Conservation (phyloP, 92 coral and sea anemone species). For the Heteractis magnifica region DNA sequence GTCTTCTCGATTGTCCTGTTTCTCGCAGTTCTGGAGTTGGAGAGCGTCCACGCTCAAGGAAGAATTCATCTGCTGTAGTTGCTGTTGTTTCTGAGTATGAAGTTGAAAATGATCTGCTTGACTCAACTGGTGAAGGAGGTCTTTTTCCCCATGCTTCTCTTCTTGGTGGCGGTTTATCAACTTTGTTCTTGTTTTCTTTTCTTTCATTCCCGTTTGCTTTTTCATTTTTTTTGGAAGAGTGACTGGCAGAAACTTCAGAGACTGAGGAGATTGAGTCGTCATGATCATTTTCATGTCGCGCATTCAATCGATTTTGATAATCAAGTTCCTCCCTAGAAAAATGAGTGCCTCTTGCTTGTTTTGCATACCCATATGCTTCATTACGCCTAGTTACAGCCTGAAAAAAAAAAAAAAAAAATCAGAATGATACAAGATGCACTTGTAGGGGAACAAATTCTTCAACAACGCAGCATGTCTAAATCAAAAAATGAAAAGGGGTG, state of each 20-base stretch:
- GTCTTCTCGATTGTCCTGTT: constrained; percentile 77
- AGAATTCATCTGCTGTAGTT: constrained; percentile 54
- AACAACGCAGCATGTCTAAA: too few relatives aligned
- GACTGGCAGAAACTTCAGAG: constrained; percentile 20
- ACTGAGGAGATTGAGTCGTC: constrained; percentile 38
- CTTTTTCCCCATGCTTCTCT: constrained; percentile 78
- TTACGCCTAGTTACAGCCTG: constrained; percentile 83
- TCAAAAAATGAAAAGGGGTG: too few relatives aligned
- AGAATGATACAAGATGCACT: not conserved
- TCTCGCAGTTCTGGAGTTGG: constrained; percentile 96
- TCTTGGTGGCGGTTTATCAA: constrained; percentile 46
- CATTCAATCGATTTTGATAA: constrained; percentile 56
- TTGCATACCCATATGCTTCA: constrained; percentile 84
- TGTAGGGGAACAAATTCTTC: too few relatives aligned
- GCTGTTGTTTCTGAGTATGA: constrained; percentile 43
- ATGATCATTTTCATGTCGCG: constrained; percentile 17
- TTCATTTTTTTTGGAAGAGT: constrained; percentile 28
- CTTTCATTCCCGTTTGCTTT: constrained; percentile 15
- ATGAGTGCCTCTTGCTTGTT: constrained; percentile 81
- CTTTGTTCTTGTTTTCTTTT: not conserved
- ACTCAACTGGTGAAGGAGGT: constrained; percentile 49
- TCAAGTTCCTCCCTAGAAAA: constrained; percentile 81
- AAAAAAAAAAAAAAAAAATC: not conserved
- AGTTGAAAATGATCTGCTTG: constrained; percentile 32
- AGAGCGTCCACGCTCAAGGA: constrained; percentile 91